Conservation (phyloP, 2,888 invertebrate genomes). For the Desoria tigrina region DNA sequence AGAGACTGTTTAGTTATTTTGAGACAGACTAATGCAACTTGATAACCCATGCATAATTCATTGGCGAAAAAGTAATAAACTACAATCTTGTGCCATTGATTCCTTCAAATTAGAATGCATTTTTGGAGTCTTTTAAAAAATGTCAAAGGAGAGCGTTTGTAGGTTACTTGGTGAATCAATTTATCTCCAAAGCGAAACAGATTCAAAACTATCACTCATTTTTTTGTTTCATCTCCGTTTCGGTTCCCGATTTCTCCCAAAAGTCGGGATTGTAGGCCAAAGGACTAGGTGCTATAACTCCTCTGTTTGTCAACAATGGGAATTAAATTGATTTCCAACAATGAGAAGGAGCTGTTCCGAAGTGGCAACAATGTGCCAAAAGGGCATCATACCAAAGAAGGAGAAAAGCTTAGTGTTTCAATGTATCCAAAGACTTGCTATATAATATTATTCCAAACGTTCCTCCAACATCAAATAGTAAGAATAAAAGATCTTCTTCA, state of each 20-base stretch:
- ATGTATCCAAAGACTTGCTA: conserved; percentile 5
- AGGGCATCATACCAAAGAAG: conserved; percentile 34
- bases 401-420: conserved; percentile 6
- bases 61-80: not conserved
- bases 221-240: too few species aligned
- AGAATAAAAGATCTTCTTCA: too few species aligned
- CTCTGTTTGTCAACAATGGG: not conserved
- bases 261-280: too few species aligned
- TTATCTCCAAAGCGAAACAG: too few species aligned
- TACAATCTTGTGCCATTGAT: too few species aligned
- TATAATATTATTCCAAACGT: not conserved
- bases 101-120: too few species aligned
- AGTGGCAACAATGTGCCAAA: conserved; percentile 38
- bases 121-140: too few species aligned
- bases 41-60: conserved; percentile 1
- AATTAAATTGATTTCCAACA: conserved; percentile 4
- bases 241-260: too few species aligned
- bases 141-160: not conserved
- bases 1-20: not conserved
- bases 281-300: too few species aligned
- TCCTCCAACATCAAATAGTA: too few species aligned
- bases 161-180: not conserved
- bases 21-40: not conserved
- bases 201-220: too few species aligned
- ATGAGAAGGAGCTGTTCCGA: conserved; percentile 15